Evolutionary conservation across 2,113 vertebrate species (phyloP).

Genomic region (Cryptotis parvus): DNA sequence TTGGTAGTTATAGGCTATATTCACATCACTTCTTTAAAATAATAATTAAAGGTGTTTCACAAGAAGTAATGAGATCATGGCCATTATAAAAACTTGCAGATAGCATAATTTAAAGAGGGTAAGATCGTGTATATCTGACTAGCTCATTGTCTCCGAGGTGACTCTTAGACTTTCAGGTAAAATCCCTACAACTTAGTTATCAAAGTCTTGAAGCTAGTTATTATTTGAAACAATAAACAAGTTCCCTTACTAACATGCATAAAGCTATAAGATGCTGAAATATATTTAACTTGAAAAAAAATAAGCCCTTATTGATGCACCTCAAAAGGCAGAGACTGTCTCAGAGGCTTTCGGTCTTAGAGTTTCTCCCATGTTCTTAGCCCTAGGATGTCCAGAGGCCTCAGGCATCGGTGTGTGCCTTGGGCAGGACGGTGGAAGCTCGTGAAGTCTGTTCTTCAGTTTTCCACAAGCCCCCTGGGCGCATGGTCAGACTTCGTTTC

Average conservation of each 20-base stretch:
- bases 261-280: too few relatives aligned
- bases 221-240: conserved; percentile 28
- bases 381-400: not conserved
- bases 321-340: conserved; percentile 11
- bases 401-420: not conserved
- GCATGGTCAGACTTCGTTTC: not conserved
- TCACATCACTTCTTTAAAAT: conserved; percentile 25
- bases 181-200: not conserved
- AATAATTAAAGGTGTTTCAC: not conserved
- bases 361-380: not conserved
- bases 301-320: not conserved
- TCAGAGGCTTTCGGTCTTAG: not conserved
- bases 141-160: not conserved
- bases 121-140: not conserved
- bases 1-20: not conserved
- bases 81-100: not conserved
- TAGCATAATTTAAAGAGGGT: not conserved
- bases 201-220: conserved; percentile 4
- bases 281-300: too few relatives aligned
- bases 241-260: not conserved
- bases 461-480: not conserved
- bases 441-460: not conserved
- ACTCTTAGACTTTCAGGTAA: not conserved
- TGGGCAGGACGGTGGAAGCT: not conserved
- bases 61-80: not conserved